Evolutionary conservation across 2,113 vertebrate genomes (phyloP), one percentile per base, ranked within the genome.

Genomic region (Lathamus discolor): DNA sequence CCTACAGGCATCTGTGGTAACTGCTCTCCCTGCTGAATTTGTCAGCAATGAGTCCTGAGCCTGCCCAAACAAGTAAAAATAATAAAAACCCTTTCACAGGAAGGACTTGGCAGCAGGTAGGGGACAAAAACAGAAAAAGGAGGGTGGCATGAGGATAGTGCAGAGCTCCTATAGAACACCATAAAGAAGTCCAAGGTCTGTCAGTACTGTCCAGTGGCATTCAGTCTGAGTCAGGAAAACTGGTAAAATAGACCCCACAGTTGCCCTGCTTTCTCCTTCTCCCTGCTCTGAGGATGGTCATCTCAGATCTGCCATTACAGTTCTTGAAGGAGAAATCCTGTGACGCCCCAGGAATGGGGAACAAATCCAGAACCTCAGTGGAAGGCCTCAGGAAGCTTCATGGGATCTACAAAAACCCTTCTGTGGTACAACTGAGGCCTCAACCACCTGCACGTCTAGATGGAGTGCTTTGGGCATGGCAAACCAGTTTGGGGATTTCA

Each of bases 221-320:
- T 81, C 54, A 61, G 24, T 14, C 7, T 37, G 8, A 9, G 31
- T n/a, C 28, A 80, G 49, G 17, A 91, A 92, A 77, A 83, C 5
- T n/a, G 3, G 11, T 35, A 54, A 63, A 35, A 22, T 11, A 49
- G 33, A 61, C 7, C 25, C 9, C 35, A 25, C 2, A 1, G 31
- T 5, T 87, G 11, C 29, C 46, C 13, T 84, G 13, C 28, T 75
- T 90, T 84, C 20, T 72, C 28, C 15, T 84, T 18, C 16, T 86
- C 43, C 37, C 20, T 55, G 22, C 6, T 82, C 59, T 77, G 31
- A 33, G 16, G 19, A 55, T 63, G 54, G 12, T 24, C 59, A 74
- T 11, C 31, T 92, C 4, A 1, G 44, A 57, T 24, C n/a, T 44
- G 49, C 11, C 18, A n/a, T 74, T 74, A 24, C 0, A 0, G 20